A percentile compares a stretch with the other conserved stretches of the same genome.
Conservation (phyloP, 2,888 invertebrate genomes). For the Pheosia tremula region DNA sequence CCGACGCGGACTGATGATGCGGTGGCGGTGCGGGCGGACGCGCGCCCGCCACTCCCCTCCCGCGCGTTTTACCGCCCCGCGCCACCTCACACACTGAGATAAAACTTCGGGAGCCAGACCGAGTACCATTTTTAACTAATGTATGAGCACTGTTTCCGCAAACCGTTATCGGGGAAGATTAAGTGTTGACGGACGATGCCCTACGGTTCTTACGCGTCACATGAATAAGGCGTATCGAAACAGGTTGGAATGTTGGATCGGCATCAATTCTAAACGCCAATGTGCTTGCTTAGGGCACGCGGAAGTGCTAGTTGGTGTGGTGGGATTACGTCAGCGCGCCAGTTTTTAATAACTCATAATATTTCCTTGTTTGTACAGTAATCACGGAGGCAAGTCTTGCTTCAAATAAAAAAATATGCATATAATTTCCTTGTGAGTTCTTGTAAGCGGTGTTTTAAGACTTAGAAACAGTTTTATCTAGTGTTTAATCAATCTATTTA, state of each 20-base stretch:
- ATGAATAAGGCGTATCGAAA: constrained; percentile 24
- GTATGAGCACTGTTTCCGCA: constrained; percentile 69
- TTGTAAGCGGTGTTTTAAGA: background rate
- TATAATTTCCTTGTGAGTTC: constrained; percentile 28
- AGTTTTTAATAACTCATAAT: constrained; percentile 80
- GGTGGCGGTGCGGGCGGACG: constrained; percentile 79
- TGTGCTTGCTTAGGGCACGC: constrained; percentile 70
- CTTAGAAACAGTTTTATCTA: too few relatives aligned
- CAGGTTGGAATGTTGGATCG: constrained; percentile 37
- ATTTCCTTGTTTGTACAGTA: constrained; percentile 75
- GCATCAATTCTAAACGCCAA: constrained; percentile 45
- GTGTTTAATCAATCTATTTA: background rate
- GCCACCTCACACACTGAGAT: constrained; percentile 73
- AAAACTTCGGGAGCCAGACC: constrained; percentile 79
- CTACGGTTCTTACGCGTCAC: constrained; percentile 44
- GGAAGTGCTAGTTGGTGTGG: constrained; percentile 71
- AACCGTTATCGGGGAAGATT: constrained; percentile 64
- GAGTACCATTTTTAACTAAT: constrained; percentile 77
- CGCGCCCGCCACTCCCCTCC: constrained; percentile 56
- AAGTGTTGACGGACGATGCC: constrained; percentile 48
- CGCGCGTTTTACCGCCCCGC: constrained; percentile 46
- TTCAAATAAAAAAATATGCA: constrained; percentile 39
- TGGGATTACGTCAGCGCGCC: constrained; percentile 79
- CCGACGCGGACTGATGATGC: constrained; percentile 81
- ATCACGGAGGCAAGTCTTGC: constrained; percentile 52